These are phyloP conservation scores for Haliaeetus leucogaster DNA, from an alignment of 2,113 vertebrate genomes.

Conservation along the genomic window DNA sequence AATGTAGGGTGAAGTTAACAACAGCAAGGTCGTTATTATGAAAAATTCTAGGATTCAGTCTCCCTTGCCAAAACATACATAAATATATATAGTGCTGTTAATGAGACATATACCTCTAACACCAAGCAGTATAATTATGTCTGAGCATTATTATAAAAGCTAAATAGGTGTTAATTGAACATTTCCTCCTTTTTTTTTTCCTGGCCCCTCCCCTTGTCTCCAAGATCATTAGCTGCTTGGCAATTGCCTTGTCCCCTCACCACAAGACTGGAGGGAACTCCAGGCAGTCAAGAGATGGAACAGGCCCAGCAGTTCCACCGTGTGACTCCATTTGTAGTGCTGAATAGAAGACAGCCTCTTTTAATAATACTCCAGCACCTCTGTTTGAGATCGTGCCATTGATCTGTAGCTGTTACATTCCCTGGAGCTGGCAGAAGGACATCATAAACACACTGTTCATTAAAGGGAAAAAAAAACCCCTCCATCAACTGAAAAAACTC, in stretches of 20 bases:
- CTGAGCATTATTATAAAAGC: not conserved
- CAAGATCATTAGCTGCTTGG: not conserved
- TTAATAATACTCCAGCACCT: not conserved
- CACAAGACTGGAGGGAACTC: not conserved
- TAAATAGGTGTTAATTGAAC: constrained; percentile 20
- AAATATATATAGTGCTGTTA: not conserved
- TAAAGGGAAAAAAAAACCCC: not conserved
- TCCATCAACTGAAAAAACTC: not conserved
- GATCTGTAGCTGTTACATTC: not conserved
- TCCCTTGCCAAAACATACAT: constrained; percentile 38
- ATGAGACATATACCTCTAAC: not conserved
- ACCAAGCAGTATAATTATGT: not conserved
- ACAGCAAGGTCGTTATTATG: not conserved
- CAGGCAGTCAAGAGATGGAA: not conserved
- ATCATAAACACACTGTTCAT: not conserved
- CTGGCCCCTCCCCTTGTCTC: not conserved
- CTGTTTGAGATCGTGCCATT: not conserved
- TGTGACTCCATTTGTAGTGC: not conserved
- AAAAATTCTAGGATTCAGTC: not conserved
- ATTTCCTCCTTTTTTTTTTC: not conserved
- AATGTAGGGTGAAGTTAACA: constrained; percentile 41
- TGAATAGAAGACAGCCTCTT: not conserved
- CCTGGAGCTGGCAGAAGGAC: not conserved
- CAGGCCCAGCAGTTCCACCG: not conserved
- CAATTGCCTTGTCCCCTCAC: not conserved